A percentile compares a stretch with the other conserved stretches of the same genome.
phyloP scores from a whole-genome alignment of 2,797 vertebrate species.

The Psittacula echo region DNA sequence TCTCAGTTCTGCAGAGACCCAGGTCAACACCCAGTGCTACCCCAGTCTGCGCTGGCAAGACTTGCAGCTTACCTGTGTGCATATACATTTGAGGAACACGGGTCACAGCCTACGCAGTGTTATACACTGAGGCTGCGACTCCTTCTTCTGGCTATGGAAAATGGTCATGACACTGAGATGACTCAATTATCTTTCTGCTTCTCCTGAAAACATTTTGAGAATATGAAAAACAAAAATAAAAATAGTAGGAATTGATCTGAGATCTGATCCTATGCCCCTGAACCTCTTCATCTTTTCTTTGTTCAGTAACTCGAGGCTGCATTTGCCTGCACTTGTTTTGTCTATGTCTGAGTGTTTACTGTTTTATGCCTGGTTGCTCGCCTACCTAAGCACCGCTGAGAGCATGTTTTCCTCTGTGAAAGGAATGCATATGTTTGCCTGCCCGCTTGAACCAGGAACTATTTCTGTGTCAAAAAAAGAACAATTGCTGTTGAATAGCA shows the following conservation, averaged over 20 bases:
- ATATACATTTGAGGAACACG: background rate
- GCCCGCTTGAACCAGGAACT: constrained; percentile 4
- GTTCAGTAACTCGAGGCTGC: background rate
- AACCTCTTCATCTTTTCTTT: background rate
- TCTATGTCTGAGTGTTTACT: constrained; percentile 13
- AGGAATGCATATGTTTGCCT: constrained; percentile 23
- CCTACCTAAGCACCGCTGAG: constrained; percentile 18
- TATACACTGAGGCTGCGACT: background rate
- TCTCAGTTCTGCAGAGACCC: background rate
- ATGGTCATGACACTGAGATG: background rate
- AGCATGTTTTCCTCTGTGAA: constrained; percentile 28
- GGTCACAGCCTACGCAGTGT: background rate
- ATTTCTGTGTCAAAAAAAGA: constrained; percentile 31
- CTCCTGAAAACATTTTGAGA: background rate
- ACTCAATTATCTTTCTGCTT: constrained; percentile 9
- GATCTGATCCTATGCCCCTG: background rate
- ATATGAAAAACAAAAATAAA: background rate
- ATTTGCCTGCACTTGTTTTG: constrained; percentile 38
- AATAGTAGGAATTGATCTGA: background rate
- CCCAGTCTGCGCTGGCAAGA: background rate
- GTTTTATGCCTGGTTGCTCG: constrained; percentile 45
- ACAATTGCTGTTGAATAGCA: constrained; percentile 15
- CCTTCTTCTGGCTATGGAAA: background rate
- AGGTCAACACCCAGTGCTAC: background rate
- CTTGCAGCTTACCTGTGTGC: background rate